Evolutionary conservation across 1,140 invertebrate species (phyloP).

Genomic region (Mercenaria mercenaria): DNA sequence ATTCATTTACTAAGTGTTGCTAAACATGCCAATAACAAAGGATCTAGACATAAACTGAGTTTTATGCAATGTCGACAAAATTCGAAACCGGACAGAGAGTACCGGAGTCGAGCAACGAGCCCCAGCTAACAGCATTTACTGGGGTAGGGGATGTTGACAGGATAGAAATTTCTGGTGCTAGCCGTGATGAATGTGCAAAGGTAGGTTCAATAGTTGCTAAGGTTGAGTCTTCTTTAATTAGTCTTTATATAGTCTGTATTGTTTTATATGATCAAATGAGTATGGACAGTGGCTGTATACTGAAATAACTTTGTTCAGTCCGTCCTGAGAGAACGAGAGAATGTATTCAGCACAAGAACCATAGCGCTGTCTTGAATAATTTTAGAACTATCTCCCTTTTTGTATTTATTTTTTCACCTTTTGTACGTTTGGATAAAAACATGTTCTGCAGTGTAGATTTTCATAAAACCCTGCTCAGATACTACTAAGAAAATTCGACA

Average conservation of each 20-base stretch:
- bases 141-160: background rate
- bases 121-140: slow-evolving; percentile 19
- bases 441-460: no score
- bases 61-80: slow-evolving; percentile 22
- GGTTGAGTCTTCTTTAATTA: background rate
- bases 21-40: background rate
- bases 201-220: background rate
- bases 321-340: background rate
- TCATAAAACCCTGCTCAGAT: no score
- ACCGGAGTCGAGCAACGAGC: background rate
- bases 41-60: background rate
- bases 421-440: no score
- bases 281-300: background rate
- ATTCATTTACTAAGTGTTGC: background rate
- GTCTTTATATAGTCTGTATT: background rate
- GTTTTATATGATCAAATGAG: background rate
- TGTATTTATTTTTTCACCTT: no score
- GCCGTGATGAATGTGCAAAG: slow-evolving; percentile 31
- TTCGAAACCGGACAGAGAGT: background rate
- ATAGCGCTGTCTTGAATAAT: no score
- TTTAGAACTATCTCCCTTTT: no score
- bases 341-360: no score
- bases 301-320: background rate
- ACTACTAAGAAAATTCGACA: no score
- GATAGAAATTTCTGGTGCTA: background rate